These are phyloP conservation scores for Melinopterus prodromus DNA, from an alignment of 2,888 invertebrate species.

Conservation along the genomic window DNA sequence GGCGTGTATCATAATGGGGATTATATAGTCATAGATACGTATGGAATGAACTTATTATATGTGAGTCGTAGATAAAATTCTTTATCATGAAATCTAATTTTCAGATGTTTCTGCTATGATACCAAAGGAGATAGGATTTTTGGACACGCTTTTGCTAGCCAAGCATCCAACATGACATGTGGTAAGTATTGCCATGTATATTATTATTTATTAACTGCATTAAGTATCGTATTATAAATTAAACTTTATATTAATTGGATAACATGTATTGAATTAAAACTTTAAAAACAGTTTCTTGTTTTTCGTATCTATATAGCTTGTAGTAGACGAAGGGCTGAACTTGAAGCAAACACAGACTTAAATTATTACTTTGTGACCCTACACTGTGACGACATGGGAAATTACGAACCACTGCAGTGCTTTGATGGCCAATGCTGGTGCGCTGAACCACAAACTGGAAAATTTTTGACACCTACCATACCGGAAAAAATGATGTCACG, in stretches of 20 bases:
- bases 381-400: conserved; percentile 72
- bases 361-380: conserved; percentile 61
- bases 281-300: background rate
- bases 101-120: conserved; percentile 72
- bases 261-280: too few species aligned
- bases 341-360: conserved; percentile 57
- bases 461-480: conserved; percentile 65
- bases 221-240: too few species aligned
- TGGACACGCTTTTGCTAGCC: conserved; percentile 69
- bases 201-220: too few species aligned
- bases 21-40: too few species aligned
- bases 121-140: conserved; percentile 69
- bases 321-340: conserved; percentile 67
- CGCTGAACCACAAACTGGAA: conserved; percentile 68
- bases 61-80: too few species aligned
- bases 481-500: conserved; percentile 66
- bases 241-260: too few species aligned
- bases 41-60: too few species aligned
- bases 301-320: conserved; percentile 64
- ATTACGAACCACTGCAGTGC: conserved; percentile 75
- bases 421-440: conserved; percentile 73
- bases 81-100: too few species aligned
- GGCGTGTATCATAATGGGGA: too few species aligned
- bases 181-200: conserved; percentile 60
- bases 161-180: conserved; percentile 71